Percentiles rank a stretch among this genome's conserved stretches.
phyloP scores from a whole-genome alignment of 2,113 vertebrate genomes.

The Clarias batrachus region DNA sequence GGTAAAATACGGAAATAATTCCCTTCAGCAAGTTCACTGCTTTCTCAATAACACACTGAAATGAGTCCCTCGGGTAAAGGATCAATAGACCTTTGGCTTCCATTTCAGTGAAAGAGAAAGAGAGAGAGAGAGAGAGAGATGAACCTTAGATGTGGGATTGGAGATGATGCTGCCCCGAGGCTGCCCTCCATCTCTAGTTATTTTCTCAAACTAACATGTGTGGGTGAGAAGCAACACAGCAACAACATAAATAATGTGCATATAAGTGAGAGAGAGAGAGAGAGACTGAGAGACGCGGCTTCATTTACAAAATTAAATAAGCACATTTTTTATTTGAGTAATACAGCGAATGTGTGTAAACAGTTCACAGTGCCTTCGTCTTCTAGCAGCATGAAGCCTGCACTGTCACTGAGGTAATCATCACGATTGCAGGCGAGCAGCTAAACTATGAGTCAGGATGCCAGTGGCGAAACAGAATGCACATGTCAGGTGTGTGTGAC shows the following conservation, averaged over 20 bases:
- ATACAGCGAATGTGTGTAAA: no score
- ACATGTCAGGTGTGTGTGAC: neutral
- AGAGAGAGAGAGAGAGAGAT: neutral
- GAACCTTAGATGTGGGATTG: conserved; percentile 16
- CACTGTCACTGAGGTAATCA: neutral
- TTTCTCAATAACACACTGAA: conserved; percentile 25
- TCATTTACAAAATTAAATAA: neutral
- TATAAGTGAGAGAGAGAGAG: neutral
- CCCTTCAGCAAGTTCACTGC: conserved; percentile 16
- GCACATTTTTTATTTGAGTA: neutral
- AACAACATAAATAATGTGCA: neutral
- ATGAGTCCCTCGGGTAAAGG: neutral
- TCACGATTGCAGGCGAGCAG: neutral
- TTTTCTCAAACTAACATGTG: conserved; percentile 3
- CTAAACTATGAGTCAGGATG: neutral
- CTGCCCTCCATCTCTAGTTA: neutral
- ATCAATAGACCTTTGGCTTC: conserved; percentile 35
- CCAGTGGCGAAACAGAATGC: no score
- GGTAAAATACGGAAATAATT: neutral
- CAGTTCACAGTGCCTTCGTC: neutral
- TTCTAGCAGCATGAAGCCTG: neutral
- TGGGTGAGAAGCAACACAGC: conserved; percentile 29
- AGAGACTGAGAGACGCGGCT: neutral
- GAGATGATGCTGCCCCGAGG: conserved; percentile 31
- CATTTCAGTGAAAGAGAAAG: neutral